Base-by-base conservation (phyloP, 2,888 invertebrate species). In the Platycheirus rosarum region DNA sequence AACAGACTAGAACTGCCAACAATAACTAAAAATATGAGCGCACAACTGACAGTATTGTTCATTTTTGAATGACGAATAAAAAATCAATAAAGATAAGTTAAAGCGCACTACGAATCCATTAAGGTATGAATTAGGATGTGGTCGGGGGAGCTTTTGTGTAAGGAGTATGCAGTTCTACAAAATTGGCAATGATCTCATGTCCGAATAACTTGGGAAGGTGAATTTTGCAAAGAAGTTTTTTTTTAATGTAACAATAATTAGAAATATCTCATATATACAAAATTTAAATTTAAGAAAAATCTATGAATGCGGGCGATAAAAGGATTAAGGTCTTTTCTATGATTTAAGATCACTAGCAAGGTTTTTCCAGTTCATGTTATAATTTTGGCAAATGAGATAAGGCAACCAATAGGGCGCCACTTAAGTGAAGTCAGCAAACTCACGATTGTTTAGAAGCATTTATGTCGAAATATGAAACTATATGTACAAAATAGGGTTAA, bases 101-200 rank as follows among this genome's bases (percentile, higher is more conserved):
- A 57, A 14, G 23, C 57, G 23, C 40, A 40, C 9, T 55, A 65
- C 40, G 53, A 32, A 74, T 35, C 26, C 46, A 57, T 23, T 49
- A 37, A 48, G 13, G 11, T 9, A 46, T 37, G 23, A 26, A 23
- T 60, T 0, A n/a, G 23, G 23, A 5, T 51, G 40, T 23, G 1
- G 48, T 6, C 7, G 5, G 44, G 40, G 53, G 46, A 20, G 26
- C 20, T 51, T 11, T 70, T 40, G 16, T 48, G 6, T 57, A 48
- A 20, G 8, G 8, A 49, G 40, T 29, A 60, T 77, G 77, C 77
- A 77, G 42, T 65, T 63, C 49, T 48, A 49, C 26, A 53, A 42
- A 62, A 62, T 51, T 55, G 18, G 23, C 14, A 77, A 70, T 77
- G 77, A 77, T 77, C 57, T 77, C 77, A 77, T 66, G 60, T 65